These are phyloP conservation scores for Plumapathes pennacea DNA, from an alignment of 92 coral and sea anemone genomes.

Conservation along the genomic window DNA sequence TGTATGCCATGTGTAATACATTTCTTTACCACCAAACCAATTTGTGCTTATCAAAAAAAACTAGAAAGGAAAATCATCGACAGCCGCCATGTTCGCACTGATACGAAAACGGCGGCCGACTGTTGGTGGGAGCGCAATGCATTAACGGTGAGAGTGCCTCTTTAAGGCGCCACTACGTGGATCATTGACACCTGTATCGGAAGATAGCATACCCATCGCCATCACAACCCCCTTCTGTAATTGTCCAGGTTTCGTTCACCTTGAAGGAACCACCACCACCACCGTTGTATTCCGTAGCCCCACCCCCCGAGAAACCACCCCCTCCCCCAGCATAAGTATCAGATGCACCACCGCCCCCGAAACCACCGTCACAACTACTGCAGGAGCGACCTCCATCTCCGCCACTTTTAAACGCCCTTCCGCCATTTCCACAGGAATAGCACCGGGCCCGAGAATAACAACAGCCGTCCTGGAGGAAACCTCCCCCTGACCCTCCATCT, in stretches of 20 bases:
- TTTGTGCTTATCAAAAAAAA: too few species aligned
- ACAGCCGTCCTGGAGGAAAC: constrained; percentile 9
- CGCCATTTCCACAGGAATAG: neutral
- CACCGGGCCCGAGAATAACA: constrained; percentile 37
- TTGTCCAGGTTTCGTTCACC: neutral
- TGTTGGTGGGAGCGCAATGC: too few species aligned
- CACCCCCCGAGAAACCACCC: constrained; percentile 66
- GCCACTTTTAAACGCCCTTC: constrained; percentile 3
- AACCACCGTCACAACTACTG: constrained; percentile 38
- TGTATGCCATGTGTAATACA: too few species aligned
- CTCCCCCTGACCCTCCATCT: constrained; percentile 71
- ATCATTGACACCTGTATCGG: too few species aligned
- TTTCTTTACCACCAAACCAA: too few species aligned
- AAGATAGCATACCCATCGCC: constrained; percentile 32
- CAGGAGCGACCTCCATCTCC: constrained; percentile 13
- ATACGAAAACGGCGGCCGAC: too few species aligned
- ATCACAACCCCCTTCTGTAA: constrained; percentile 15
- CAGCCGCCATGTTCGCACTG: too few species aligned
- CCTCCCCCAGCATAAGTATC: constrained; percentile 49
- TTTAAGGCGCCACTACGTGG: too few species aligned
- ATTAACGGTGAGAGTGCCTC: too few species aligned
- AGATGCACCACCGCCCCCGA: constrained; percentile 66
- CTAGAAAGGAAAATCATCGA: too few species aligned
- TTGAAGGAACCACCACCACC: constrained; percentile 29
- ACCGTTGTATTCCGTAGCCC: neutral